phyloP scores from a whole-genome alignment of 1,140 invertebrate genomes.

The Orussus abietinus region DNA sequence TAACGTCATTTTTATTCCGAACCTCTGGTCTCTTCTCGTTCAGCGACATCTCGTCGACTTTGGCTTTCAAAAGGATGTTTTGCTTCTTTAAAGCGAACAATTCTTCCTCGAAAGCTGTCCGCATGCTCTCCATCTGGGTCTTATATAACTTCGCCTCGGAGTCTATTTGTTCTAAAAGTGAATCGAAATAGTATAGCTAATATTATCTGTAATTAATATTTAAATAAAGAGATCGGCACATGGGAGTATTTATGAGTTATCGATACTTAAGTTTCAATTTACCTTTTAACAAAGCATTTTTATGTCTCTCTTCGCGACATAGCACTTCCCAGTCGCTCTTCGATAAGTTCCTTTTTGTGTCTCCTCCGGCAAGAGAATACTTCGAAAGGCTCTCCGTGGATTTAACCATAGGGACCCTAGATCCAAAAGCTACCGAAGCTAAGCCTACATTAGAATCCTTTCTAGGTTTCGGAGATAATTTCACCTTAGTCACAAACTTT shows the following conservation, averaged over 20 bases:
- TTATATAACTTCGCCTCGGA: conserved; percentile 43
- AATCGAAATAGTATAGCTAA: neutral
- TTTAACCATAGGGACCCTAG: conserved; percentile 14
- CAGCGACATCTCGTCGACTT: conserved; percentile 37
- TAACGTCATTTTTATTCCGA: conserved; percentile 22
- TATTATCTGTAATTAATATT: too few relatives aligned
- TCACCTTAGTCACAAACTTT: conserved; percentile 8
- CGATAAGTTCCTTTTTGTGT: conserved; percentile 23
- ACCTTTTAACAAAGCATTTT: conserved; percentile 35
- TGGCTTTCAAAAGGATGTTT: conserved; percentile 46
- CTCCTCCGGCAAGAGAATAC: conserved; percentile 30
- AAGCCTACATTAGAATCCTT: conserved; percentile 13
- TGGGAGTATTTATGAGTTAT: too few relatives aligned
- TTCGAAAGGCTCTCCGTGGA: conserved; percentile 19
- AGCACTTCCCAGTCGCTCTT: conserved; percentile 38
- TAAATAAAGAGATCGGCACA: too few relatives aligned
- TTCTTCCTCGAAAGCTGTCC: conserved; percentile 44
- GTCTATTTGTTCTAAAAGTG: conserved; percentile 38
- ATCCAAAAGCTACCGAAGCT: conserved; percentile 11
- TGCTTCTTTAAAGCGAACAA: conserved; percentile 46
- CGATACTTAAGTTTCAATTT: too few relatives aligned
- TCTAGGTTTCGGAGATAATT: conserved; percentile 17
- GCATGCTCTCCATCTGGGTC: conserved; percentile 41
- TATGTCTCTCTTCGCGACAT: conserved; percentile 43
- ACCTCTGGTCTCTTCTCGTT: conserved; percentile 26